Evolutionary conservation across 2,888 invertebrate species (phyloP).

Genomic region (Perizoma affinitatum): DNA sequence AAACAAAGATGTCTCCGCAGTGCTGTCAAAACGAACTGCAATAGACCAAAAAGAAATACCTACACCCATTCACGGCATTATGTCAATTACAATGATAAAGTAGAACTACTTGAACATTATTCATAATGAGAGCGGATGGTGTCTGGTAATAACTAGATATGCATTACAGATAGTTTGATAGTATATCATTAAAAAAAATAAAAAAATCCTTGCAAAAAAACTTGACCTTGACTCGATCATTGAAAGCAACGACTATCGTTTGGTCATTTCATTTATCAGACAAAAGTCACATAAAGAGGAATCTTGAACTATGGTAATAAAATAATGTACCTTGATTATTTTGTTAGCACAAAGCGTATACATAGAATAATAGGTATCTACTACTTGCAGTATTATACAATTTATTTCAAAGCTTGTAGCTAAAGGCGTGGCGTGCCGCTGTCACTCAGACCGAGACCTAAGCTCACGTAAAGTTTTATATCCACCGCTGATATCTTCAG

Average conservation of each 20-base stretch:
- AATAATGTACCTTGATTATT: slow-evolving; percentile 11
- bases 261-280: slow-evolving; percentile 7
- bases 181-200: neutral
- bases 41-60: too few species aligned
- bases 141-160: too few species aligned
- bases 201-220: too few species aligned
- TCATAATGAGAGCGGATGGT: too few species aligned
- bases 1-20: too few species aligned
- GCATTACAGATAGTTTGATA: too few species aligned
- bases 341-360: neutral
- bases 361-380: too few species aligned
- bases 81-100: too few species aligned
- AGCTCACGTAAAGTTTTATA: slow-evolving; percentile 64
- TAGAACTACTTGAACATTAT: too few species aligned
- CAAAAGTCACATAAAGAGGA: slow-evolving; percentile 5
- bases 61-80: too few species aligned
- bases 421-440: slow-evolving; percentile 41
- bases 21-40: too few species aligned
- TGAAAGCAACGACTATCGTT: neutral
- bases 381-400: slow-evolving; percentile 10
- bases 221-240: neutral
- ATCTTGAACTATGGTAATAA: slow-evolving; percentile 4
- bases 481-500: slow-evolving; percentile 65
- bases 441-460: slow-evolving; percentile 43
- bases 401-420: slow-evolving; percentile 27